Percentiles rank a stretch among this genome's conserved stretches.
phyloP scores from a whole-genome alignment of 2,888 invertebrate genomes.

The Hirtodrosophila duncani region DNA sequence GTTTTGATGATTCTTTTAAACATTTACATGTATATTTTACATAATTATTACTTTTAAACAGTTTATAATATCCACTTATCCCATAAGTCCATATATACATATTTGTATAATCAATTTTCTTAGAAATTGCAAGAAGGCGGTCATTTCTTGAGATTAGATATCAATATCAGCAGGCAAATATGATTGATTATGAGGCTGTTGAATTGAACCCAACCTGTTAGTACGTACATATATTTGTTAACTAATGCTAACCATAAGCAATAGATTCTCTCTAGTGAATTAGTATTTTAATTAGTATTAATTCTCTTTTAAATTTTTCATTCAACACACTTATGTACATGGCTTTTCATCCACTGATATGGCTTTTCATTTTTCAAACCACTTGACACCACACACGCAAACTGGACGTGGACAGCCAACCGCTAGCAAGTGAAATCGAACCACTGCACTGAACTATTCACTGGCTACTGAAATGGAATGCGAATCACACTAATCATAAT shows the following conservation, averaged over 20 bases:
- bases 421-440: not conserved
- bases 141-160: constrained; percentile 61
- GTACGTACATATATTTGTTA: too few species aligned
- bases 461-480: not conserved
- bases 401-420: constrained; percentile 14
- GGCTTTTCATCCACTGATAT: not conserved
- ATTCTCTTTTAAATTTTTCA: too few species aligned
- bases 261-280: too few species aligned
- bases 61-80: too few species aligned
- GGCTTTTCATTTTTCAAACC: constrained; percentile 10
- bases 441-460: not conserved
- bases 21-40: not conserved
- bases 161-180: constrained; percentile 49
- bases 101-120: constrained; percentile 28
- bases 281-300: too few species aligned
- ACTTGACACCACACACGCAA: constrained; percentile 23
- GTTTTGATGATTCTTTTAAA: too few species aligned
- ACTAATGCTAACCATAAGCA: too few species aligned
- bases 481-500: constrained; percentile 1
- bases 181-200: too few species aligned
- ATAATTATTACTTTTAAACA: too few species aligned
- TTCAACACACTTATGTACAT: not conserved
- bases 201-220: too few species aligned
- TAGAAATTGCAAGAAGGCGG: constrained; percentile 20
- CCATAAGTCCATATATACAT: not conserved